Evolutionary conservation across 1,140 invertebrate species (phyloP).

Genomic region (Drosophila busckii): DNA sequence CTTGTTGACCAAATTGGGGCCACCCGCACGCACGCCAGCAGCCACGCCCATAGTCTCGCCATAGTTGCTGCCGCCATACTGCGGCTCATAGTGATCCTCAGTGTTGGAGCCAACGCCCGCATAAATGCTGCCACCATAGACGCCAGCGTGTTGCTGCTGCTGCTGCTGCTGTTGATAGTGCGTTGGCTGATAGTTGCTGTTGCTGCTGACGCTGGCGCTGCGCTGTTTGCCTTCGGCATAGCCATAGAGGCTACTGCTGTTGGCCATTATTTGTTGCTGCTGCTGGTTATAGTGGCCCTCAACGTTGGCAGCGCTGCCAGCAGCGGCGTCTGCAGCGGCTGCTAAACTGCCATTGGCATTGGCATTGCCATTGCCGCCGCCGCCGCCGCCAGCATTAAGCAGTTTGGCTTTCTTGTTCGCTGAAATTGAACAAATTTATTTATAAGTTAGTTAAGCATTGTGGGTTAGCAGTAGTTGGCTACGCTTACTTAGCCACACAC

Average conservation of each 20-base stretch:
- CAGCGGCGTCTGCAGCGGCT: constrained; percentile 11
- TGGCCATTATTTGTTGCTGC: constrained; percentile 7
- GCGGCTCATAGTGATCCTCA: constrained; percentile 68
- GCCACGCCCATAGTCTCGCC: constrained; percentile 30
- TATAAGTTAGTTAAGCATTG: constrained; percentile 44
- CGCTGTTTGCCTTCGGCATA: constrained; percentile 44
- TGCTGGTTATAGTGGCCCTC: constrained; percentile 24
- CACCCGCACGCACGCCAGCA: constrained; percentile 67
- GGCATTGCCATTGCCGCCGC: constrained; percentile 16
- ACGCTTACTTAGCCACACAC: constrained; percentile 46
- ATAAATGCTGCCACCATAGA: constrained; percentile 45
- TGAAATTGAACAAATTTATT: constrained; percentile 78
- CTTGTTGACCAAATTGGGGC: constrained; percentile 87
- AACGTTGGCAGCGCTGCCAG: constrained; percentile 2
- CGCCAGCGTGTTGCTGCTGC: constrained; percentile 29
- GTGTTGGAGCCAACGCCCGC: constrained; percentile 53
- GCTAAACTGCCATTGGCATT: constrained; percentile 16
- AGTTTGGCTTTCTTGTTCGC: constrained; percentile 79
- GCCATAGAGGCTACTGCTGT: constrained; percentile 41
- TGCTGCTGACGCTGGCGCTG: constrained; percentile 20
- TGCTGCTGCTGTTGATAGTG: constrained; percentile 33
- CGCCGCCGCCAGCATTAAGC: constrained; percentile 49
- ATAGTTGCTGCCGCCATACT: constrained; percentile 49
- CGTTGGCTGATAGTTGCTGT: constrained; percentile 27
- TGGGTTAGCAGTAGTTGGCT: constrained; percentile 67